phyloP scores from a whole-genome alignment of 2,888 invertebrate species.

The Anoplius nigerrimus region DNA sequence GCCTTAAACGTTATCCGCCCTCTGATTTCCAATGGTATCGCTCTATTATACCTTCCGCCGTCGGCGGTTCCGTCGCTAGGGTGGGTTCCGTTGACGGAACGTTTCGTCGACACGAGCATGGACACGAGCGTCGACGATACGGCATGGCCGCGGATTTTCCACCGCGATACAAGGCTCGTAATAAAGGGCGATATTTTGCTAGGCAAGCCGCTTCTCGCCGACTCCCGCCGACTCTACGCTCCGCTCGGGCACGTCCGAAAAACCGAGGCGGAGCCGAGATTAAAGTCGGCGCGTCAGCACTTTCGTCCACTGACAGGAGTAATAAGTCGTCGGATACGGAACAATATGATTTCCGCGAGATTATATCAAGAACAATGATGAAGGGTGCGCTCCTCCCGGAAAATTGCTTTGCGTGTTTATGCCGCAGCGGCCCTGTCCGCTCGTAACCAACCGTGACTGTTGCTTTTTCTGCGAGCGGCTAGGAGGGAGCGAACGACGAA shows the following conservation, averaged over 20 bases:
- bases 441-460: conserved; percentile 58
- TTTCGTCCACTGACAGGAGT: conserved; percentile 56
- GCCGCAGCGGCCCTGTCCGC: conserved; percentile 38
- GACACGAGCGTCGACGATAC: background rate
- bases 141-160: no score
- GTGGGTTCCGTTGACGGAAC: background rate
- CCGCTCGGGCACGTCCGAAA: conserved; percentile 18
- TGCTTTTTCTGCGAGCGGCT: conserved; percentile 30
- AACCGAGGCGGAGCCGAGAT: conserved; percentile 48
- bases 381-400: conserved; percentile 49
- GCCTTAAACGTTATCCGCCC: conserved; percentile 55
- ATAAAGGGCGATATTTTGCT: background rate
- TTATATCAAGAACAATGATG: conserved; percentile 64
- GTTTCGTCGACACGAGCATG: no score
- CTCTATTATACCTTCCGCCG: conserved; percentile 44
- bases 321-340: conserved; percentile 59
- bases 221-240: background rate
- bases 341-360: conserved; percentile 66
- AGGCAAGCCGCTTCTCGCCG: background rate
- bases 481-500: background rate
- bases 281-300: conserved; percentile 68
- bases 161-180: no score
- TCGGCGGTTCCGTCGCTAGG: background rate
- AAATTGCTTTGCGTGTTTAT: conserved; percentile 64
- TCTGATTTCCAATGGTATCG: conserved; percentile 56